phyloP scores from a whole-genome alignment of 2,888 invertebrate genomes.

The Chelonus formosanus region DNA sequence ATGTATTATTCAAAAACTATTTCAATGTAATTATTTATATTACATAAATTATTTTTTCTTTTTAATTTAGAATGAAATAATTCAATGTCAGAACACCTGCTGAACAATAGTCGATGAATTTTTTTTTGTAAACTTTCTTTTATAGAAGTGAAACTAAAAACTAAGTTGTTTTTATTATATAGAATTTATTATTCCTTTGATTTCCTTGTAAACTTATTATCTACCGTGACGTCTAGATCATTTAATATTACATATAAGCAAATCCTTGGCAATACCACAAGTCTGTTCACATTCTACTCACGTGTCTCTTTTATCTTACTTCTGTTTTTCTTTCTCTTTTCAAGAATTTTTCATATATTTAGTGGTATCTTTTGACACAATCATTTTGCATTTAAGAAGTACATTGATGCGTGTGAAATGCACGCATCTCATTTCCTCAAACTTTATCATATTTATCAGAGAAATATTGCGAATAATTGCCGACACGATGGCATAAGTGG shows the following conservation, averaged over 20 bases:
- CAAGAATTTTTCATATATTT: neutral
- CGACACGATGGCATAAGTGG: neutral
- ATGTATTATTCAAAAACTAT: no score
- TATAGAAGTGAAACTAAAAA: no score
- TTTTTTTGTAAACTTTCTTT: no score
- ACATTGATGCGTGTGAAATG: neutral
- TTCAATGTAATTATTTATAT: no score
- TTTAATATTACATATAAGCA: slow-evolving; percentile 2
- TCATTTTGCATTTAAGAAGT: neutral
- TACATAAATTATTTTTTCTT: no score
- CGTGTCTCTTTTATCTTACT: slow-evolving; percentile 8
- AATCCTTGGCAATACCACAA: slow-evolving; percentile 8
- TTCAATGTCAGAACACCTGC: no score
- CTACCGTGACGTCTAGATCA: slow-evolving; percentile 10
- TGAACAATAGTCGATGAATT: no score
- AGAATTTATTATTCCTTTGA: neutral
- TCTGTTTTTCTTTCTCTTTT: neutral
- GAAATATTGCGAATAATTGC: slow-evolving; percentile 8
- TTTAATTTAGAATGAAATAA: no score
- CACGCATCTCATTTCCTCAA: slow-evolving; percentile 1
- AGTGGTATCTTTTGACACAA: neutral
- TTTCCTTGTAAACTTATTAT: neutral
- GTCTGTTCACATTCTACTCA: slow-evolving; percentile 2
- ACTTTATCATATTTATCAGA: slow-evolving; percentile 13
- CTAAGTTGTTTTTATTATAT: no score